These are phyloP conservation scores for Eueremaeus valkanovi DNA, from an alignment of 2,888 invertebrate genomes.

Conservation along the genomic window DNA sequence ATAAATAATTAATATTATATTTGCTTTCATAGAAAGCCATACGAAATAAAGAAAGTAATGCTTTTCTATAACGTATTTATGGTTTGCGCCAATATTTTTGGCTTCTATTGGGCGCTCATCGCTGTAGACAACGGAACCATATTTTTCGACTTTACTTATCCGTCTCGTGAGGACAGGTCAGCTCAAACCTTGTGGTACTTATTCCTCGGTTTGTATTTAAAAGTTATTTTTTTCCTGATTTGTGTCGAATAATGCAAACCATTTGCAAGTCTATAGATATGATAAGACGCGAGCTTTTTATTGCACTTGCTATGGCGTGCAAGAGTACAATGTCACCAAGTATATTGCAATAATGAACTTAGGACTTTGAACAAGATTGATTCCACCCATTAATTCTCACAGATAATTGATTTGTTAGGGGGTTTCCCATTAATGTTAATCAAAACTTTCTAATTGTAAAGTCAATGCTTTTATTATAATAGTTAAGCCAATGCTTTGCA, in stretches of 20 bases:
- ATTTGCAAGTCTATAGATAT: no score
- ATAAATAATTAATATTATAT: neutral
- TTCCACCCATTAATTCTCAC: no score
- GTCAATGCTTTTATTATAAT: no score
- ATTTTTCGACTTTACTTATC: slow-evolving; percentile 36
- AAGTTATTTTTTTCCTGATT: neutral
- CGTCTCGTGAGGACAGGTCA: neutral
- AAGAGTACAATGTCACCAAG: neutral
- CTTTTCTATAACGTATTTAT: slow-evolving; percentile 28
- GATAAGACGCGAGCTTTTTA: no score
- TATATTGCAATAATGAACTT: neutral
- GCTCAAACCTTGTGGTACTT: neutral
- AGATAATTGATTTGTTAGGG: no score
- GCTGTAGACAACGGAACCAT: neutral
- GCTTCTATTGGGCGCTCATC: slow-evolving; percentile 13
- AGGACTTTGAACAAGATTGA: no score
- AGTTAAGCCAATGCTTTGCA: no score
- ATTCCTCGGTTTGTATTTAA: neutral
- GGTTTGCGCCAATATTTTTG: slow-evolving; percentile 16
- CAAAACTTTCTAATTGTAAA: no score
- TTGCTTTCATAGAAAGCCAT: slow-evolving; percentile 13
- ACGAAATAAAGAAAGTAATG: slow-evolving; percentile 29
- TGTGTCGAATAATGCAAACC: no score
- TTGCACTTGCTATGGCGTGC: no score
- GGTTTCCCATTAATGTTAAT: no score